These are phyloP conservation scores for Drosophila eugracilis DNA, from an alignment of 1,140 invertebrate species.

Conservation along the genomic window DNA sequence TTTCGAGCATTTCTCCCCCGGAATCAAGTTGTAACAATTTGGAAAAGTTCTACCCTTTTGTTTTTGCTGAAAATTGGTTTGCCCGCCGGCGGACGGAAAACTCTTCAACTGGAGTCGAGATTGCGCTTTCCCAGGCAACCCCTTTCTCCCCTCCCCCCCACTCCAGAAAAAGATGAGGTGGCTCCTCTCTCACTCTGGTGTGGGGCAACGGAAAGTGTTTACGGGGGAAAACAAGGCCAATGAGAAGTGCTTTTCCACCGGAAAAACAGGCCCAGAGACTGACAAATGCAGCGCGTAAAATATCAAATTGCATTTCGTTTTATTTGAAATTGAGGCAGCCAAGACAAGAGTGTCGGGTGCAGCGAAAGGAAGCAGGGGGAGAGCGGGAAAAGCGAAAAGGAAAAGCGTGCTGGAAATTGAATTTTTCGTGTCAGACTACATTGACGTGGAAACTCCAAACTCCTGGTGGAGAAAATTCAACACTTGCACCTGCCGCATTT, in stretches of 20 bases:
- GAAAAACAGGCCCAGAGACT: constrained; percentile 17
- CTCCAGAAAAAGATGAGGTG: too few relatives aligned
- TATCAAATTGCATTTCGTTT: constrained; percentile 76
- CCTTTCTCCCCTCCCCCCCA: too few relatives aligned
- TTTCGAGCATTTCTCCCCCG: not conserved
- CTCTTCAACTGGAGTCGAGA: not conserved
- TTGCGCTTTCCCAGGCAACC: constrained; percentile 14
- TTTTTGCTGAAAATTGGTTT: constrained; percentile 7
- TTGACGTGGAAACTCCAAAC: constrained; percentile 45
- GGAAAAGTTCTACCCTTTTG: constrained; percentile 2
- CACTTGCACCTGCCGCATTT: constrained; percentile 41
- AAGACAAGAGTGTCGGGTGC: constrained; percentile 23
- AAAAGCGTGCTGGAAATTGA: constrained; percentile 62
- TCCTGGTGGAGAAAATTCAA: constrained; percentile 6
- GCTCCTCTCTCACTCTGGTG: constrained; percentile 11
- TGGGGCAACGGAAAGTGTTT: constrained; percentile 18
- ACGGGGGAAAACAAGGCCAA: constrained; percentile 28
- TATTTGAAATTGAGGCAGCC: constrained; percentile 58
- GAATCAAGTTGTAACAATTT: constrained; percentile 6
- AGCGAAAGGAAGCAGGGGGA: constrained; percentile 1
- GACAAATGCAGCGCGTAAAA: constrained; percentile 67
- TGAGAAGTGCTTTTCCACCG: constrained; percentile 28
- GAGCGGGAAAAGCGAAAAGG: constrained; percentile 11
- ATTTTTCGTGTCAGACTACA: constrained; percentile 72
- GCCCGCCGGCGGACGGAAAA: not conserved